phyloP scores from a whole-genome alignment of 1,140 invertebrate species.

The Berghia stephanieae region DNA sequence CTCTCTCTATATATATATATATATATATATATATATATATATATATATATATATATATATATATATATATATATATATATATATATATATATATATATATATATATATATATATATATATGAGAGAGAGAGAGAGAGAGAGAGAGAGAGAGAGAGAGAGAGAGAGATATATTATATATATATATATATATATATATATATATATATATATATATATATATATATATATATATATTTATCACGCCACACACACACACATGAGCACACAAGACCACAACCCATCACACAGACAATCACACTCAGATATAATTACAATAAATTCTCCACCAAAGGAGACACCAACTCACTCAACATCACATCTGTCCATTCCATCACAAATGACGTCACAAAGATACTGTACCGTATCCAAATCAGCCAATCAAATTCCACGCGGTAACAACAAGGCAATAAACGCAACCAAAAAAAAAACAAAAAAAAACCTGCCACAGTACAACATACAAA shows the following conservation, averaged over 20 bases:
- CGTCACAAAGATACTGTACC: neutral
- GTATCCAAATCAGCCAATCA: neutral
- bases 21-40: neutral
- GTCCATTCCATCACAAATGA: neutral
- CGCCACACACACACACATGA: neutral
- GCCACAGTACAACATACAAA: too few relatives aligned
- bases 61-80: neutral
- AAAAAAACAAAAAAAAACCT: too few relatives aligned
- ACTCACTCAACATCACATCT: neutral
- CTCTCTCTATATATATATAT: too few relatives aligned
- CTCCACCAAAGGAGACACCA: too few relatives aligned
- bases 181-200: conserved; percentile 28
- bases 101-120: too few relatives aligned
- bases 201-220: conserved; percentile 27
- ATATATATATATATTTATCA: conserved; percentile 26
- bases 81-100: neutral
- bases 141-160: conserved; percentile 22
- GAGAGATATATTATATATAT: conserved; percentile 7
- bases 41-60: neutral
- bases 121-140: neutral
- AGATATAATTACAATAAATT: too few relatives aligned
- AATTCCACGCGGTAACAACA: too few relatives aligned
- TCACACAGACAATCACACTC: conserved; percentile 2
- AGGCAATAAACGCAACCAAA: too few relatives aligned
- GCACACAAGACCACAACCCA: neutral